Evolutionary conservation across 1,140 invertebrate species (phyloP).

Genomic region (Tetragonula clypearis): DNA sequence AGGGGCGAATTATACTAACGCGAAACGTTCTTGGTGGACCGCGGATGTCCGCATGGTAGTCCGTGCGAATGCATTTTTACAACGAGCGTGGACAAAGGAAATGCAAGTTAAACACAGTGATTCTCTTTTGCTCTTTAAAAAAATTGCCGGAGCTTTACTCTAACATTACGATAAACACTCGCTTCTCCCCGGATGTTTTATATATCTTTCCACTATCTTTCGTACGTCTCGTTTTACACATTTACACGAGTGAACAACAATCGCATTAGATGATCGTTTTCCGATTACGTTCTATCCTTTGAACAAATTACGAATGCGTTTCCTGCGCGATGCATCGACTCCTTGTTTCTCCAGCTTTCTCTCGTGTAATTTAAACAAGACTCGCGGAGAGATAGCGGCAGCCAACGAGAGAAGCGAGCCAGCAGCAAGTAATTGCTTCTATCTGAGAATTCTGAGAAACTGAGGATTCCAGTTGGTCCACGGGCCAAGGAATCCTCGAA

Average conservation of each 20-base stretch:
- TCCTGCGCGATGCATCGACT: too few species aligned
- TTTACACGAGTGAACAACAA: background rate
- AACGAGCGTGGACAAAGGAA: background rate
- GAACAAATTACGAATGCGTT: too few species aligned
- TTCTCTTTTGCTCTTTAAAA: background rate
- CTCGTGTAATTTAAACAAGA: background rate
- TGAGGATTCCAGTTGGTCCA: background rate
- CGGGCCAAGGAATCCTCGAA: background rate
- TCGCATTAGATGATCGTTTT: background rate
- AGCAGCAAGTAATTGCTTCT: background rate
- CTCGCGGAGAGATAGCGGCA: background rate
- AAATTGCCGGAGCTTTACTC: background rate
- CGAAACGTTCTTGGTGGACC: background rate
- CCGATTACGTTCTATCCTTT: too few species aligned
- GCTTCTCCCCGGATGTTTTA: background rate
- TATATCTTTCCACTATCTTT: background rate
- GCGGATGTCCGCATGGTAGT: background rate
- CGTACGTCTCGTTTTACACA: background rate
- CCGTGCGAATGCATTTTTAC: background rate
- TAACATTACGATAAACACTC: background rate
- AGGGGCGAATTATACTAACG: background rate
- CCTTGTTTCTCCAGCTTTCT: too few species aligned
- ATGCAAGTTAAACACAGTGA: background rate
- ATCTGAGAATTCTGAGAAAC: too few species aligned
- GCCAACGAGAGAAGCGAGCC: background rate